phyloP scores from a whole-genome alignment of 2,797 vertebrate species.

The Enteromius mattozi region DNA sequence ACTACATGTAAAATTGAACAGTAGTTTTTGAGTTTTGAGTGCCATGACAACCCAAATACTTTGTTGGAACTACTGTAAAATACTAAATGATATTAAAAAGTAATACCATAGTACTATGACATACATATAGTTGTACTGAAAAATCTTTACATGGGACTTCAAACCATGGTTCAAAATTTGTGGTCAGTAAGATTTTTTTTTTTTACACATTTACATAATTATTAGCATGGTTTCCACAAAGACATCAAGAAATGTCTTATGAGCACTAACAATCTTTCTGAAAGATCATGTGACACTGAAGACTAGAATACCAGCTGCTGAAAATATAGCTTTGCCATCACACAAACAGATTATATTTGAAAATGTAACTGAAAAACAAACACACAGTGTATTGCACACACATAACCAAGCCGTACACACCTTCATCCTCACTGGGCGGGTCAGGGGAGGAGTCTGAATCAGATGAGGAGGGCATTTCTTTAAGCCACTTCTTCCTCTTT shows the following conservation, averaged over 20 bases:
- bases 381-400: neutral
- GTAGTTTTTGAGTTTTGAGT: neutral
- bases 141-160: neutral
- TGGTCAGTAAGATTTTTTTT: no score
- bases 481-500: constrained; percentile 90
- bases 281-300: neutral
- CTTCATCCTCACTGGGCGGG: constrained; percentile 82
- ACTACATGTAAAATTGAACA: neutral
- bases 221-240: neutral
- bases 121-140: neutral
- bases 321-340: neutral
- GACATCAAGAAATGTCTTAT: neutral
- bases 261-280: neutral
- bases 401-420: constrained; percentile 56
- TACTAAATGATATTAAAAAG: neutral
- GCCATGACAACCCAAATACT: neutral
- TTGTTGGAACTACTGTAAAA: neutral
- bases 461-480: constrained; percentile 83
- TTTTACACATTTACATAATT: no score
- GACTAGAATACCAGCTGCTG: neutral
- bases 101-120: neutral
- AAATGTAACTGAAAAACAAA: no score
- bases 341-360: neutral
- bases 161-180: neutral
- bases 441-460: constrained; percentile 83